Conservation (phyloP, 2,113 vertebrate species). For the Ceyx melanurus region DNA sequence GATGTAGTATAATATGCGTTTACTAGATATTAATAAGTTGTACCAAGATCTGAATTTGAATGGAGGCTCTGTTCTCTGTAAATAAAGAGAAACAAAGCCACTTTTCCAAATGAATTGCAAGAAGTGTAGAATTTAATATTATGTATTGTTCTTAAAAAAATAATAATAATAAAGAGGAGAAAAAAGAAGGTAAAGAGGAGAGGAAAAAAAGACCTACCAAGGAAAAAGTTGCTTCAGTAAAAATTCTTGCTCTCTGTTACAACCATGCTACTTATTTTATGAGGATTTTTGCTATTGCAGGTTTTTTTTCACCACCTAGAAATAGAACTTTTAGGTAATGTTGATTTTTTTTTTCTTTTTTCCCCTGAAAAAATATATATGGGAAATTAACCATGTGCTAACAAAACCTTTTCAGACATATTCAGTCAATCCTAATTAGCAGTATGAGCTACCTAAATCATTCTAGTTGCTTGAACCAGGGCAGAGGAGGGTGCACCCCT, state of each 20-base stretch:
- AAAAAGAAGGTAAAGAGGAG: not conserved
- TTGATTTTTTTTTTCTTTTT: not conserved
- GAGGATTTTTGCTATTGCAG: not conserved
- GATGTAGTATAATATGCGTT: not conserved
- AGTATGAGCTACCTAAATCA: not conserved
- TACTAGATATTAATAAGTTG: not conserved
- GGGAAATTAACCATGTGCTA: not conserved
- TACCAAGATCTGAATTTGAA: not conserved
- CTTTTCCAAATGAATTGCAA: not conserved
- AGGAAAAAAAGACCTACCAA: not conserved
- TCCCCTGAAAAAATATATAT: fast-evolving
- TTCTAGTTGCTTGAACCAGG: not conserved
- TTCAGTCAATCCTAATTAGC: not conserved
- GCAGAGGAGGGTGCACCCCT: not conserved
- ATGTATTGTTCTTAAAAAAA: not conserved
- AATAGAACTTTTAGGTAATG: not conserved
- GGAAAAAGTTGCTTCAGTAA: not conserved
- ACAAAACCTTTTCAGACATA: not conserved
- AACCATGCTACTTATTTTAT: not conserved
- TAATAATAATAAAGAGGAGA: not conserved
- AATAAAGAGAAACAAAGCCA: not conserved
- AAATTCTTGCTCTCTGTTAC: not conserved
- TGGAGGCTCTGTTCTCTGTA: not conserved
- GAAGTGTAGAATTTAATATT: not conserved
- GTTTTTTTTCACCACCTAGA: not conserved